Conservation (phyloP, 2,797 vertebrate genomes). For the Hemibagrus guttatus region DNA sequence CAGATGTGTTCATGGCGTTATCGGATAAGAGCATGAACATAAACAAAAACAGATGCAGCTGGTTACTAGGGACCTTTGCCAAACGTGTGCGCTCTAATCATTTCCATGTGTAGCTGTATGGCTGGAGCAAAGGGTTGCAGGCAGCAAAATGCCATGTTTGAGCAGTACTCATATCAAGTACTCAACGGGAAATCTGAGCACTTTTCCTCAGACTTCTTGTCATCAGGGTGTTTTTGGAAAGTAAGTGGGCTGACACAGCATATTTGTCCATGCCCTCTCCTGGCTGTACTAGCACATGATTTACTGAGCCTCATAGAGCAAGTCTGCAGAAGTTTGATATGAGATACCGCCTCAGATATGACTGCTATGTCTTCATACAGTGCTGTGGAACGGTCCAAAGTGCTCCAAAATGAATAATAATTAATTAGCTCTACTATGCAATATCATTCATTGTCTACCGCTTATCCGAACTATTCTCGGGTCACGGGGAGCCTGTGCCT, state of each 20-base stretch:
- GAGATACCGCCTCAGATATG: background rate
- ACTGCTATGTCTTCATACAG: too few relatives aligned
- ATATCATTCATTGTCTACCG: too few relatives aligned
- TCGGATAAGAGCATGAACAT: constrained; percentile 74
- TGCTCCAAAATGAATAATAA: background rate
- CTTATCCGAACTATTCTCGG: too few relatives aligned
- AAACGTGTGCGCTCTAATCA: constrained; percentile 76
- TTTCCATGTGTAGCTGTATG: constrained; percentile 76
- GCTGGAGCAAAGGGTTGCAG: constrained; percentile 66
- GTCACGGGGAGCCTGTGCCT: too few relatives aligned
- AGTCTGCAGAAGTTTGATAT: background rate
- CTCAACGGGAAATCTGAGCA: constrained; percentile 74
- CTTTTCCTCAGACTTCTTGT: constrained; percentile 47
- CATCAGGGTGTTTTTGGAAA: constrained; percentile 26
- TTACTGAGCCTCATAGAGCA: background rate
- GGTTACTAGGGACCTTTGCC: constrained; percentile 79
- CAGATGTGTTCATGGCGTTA: constrained; percentile 82
- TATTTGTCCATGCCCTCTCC: constrained; percentile 13
- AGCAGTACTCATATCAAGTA: constrained; percentile 65
- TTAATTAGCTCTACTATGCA: background rate
- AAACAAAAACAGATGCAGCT: constrained; percentile 84
- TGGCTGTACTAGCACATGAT: background rate
- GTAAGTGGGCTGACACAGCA: constrained; percentile 25
- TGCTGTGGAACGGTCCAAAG: background rate
- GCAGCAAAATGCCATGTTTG: constrained; percentile 65